phyloP scores from a whole-genome alignment of 2,113 vertebrate genomes.

The Oreochromis niloticus region DNA sequence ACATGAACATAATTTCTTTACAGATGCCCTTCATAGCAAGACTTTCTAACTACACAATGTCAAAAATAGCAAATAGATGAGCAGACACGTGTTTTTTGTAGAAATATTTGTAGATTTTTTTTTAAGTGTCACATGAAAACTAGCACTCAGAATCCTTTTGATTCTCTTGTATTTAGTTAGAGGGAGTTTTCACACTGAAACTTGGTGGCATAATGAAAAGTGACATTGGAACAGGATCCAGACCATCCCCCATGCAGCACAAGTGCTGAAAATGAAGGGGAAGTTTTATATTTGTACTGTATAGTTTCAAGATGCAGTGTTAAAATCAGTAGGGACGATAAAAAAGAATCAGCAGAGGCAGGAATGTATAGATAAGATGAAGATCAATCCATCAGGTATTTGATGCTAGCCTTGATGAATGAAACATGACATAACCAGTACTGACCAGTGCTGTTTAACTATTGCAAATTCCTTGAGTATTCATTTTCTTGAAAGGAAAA shows the following conservation, averaged over 20 bases:
- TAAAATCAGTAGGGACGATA: background rate
- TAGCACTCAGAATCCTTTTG: background rate
- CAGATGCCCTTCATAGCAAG: background rate
- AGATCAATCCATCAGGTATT: background rate
- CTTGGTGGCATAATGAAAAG: background rate
- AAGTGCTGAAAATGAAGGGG: background rate
- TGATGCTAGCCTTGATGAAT: background rate
- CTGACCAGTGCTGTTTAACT: background rate
- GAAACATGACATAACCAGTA: background rate
- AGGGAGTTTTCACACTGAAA: background rate
- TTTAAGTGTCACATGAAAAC: accelerated
- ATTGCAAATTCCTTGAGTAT: background rate
- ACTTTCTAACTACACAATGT: background rate
- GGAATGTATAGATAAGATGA: background rate
- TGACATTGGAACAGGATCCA: background rate
- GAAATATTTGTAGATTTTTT: background rate
- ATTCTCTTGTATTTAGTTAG: background rate
- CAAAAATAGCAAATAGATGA: background rate
- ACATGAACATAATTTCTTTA: background rate
- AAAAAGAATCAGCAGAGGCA: background rate
- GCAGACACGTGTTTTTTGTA: background rate
- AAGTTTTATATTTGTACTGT: background rate
- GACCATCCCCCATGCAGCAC: background rate
- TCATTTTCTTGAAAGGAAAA: background rate
- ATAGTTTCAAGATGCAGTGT: background rate